A percentile compares a stretch with the other conserved stretches of the same genome.
phyloP scores from a whole-genome alignment of 2,888 invertebrate genomes.

The Euplagia quadripunctaria region DNA sequence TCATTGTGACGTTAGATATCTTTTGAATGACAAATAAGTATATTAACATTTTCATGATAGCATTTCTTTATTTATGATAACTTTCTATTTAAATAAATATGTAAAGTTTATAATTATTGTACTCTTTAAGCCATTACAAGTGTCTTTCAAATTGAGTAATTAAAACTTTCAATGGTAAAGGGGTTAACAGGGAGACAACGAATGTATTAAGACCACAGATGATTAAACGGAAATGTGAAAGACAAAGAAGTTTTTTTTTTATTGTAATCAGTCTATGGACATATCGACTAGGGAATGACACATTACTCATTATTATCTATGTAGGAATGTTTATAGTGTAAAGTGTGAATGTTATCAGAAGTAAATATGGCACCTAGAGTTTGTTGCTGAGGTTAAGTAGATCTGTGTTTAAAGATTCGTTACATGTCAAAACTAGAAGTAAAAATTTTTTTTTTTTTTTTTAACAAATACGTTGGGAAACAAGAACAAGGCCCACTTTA shows the following conservation, averaged over 20 bases:
- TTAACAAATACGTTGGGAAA: too few species aligned
- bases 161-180: background rate
- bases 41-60: background rate
- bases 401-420: background rate
- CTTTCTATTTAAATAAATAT: slow-evolving; percentile 3
- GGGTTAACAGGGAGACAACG: background rate
- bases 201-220: slow-evolving; percentile 42
- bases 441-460: too few species aligned
- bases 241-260: slow-evolving; percentile 11
- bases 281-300: slow-evolving; percentile 15
- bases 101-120: slow-evolving; percentile 4
- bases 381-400: background rate
- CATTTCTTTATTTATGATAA: slow-evolving; percentile 9
- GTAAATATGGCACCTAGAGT: slow-evolving; percentile 17
- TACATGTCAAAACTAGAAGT: background rate
- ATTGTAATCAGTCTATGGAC: slow-evolving; percentile 12
- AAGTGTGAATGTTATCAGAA: slow-evolving; percentile 34
- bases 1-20: slow-evolving; percentile 7
- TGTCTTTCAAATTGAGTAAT: slow-evolving; percentile 7
- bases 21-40: slow-evolving; percentile 1
- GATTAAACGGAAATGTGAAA: slow-evolving; percentile 40
- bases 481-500: too few species aligned
- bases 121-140: background rate
- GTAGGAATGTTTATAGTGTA: slow-evolving; percentile 39
- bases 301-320: slow-evolving; percentile 29